A percentile compares a stretch with the other conserved stretches of the same genome.
Evolutionary conservation across 2,888 invertebrate species (phyloP).

Genomic region (Apamea monoglypha): DNA sequence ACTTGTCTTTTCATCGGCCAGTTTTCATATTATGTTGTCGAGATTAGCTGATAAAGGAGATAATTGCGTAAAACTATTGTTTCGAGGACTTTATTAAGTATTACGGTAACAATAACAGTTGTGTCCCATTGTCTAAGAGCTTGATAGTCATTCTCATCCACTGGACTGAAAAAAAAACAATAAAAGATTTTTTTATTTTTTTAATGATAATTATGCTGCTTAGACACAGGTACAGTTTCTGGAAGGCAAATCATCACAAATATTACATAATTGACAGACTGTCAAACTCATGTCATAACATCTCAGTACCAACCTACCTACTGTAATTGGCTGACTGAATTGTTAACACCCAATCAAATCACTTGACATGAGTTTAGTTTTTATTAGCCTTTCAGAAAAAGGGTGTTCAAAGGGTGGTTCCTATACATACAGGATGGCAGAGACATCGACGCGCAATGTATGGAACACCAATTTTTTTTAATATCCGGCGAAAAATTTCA

Average conservation of each 20-base stretch:
- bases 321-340: neutral
- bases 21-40: conserved; percentile 12
- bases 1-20: conserved; percentile 4
- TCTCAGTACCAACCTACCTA: neutral
- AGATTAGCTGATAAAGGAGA: conserved; percentile 16
- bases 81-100: neutral
- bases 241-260: neutral
- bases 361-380: neutral
- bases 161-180: neutral
- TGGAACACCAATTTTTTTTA: neutral
- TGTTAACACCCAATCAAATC: neutral
- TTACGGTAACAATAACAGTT: conserved; percentile 12
- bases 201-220: neutral
- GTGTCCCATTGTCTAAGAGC: conserved; percentile 15
- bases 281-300: neutral
- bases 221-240: neutral
- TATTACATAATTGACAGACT: neutral
- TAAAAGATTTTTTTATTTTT: neutral
- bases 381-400: neutral
- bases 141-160: neutral
- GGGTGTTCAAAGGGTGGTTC: too few relatives aligned
- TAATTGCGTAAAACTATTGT: conserved; percentile 14
- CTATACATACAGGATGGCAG: too few relatives aligned
- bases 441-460: too few relatives aligned
- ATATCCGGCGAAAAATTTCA: neutral